Evolutionary conservation across 2,113 vertebrate species (phyloP), one percentile per base, ranked within the genome.

Genomic region (Meriones unguiculatus): DNA sequence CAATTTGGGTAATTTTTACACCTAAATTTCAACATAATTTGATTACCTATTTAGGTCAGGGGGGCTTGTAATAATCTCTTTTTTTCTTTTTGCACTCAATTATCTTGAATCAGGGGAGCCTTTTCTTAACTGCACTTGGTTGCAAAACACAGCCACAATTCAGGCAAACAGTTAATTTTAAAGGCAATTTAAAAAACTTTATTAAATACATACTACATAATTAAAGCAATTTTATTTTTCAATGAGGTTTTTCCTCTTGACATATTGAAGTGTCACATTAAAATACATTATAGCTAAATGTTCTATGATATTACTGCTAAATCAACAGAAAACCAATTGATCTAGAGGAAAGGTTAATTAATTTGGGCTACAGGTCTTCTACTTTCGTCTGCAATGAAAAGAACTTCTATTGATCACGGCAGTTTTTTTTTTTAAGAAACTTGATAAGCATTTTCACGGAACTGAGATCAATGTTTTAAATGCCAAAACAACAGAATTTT

Each of bases 231-330:
- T 97, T 92, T 93, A 59, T 88, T 95, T 98, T 96, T 89, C 82
- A 85, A 24, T 17, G 54, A 93, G 46, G 22, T 78, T 82, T 95
- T 94, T 70, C 84, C 54, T 50, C 73, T 85, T 95, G 38, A 96
- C 86, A 94, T 95, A 93, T 46, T 96, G 80, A 97, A 94, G 93
- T 97, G 96, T 96, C 87, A 67, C 87, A 95, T 97, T 95, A 96
- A 97, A 98, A 98, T 65, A 98, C 95, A 96, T 95, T 97, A 97
- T 97, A 76, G 84, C 70, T 93, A 97, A 78, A 94, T 87, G 91
- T 86, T 98, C 96, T 97, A 2, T 69, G 96, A 85, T 93, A 97
- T 97, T 93, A 75, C 93, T 96, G 95, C 97, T 96, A 97, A 98
- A 97, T 96, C 96, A 97, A 98, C 98, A 90, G 24, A 13, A 52